Evolutionary conservation across 2,888 invertebrate genomes (phyloP).

Genomic region (Charanyca ferruginea): DNA sequence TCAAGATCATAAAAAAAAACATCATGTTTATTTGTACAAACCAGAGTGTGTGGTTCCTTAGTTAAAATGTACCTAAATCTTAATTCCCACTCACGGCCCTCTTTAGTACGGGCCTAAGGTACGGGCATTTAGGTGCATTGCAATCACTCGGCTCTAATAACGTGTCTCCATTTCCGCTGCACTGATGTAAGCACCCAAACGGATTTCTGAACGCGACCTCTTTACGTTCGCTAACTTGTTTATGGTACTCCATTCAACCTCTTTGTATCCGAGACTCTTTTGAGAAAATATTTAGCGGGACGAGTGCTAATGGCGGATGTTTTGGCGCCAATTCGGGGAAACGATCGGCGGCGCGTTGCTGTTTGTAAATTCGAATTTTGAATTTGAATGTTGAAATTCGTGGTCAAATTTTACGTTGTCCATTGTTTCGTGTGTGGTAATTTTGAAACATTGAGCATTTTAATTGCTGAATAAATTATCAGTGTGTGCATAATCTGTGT

Average conservation of each 20-base stretch:
- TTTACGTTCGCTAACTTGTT: constrained; percentile 64
- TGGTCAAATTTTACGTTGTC: not conserved
- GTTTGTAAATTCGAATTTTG: constrained; percentile 32
- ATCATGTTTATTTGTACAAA: constrained; percentile 8
- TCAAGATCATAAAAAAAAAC: no score
- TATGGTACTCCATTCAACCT: constrained; percentile 61
- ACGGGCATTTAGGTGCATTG: constrained; percentile 52
- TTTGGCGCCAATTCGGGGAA: constrained; percentile 64
- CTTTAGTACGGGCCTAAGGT: constrained; percentile 45
- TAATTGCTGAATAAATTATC: not conserved
- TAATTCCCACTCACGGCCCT: not conserved
- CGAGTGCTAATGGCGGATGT: constrained; percentile 54
- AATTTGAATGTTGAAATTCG: constrained; percentile 29
- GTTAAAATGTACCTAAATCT: constrained; percentile 17
- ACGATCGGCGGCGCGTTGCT: constrained; percentile 60
- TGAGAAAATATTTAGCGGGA: constrained; percentile 60
- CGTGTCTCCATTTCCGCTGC: constrained; percentile 67
- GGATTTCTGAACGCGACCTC: constrained; percentile 64
- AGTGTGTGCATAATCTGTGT: constrained; percentile 2
- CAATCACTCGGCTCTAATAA: constrained; percentile 64
- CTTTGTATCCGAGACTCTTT: constrained; percentile 61
- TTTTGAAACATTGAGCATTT: not conserved
- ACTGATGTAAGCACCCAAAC: constrained; percentile 67
- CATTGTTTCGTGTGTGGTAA: not conserved
- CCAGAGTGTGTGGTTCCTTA: not conserved